Base-by-base conservation (phyloP, 2,888 invertebrate species). In the Ommatoiulus sabulosus region DNA sequence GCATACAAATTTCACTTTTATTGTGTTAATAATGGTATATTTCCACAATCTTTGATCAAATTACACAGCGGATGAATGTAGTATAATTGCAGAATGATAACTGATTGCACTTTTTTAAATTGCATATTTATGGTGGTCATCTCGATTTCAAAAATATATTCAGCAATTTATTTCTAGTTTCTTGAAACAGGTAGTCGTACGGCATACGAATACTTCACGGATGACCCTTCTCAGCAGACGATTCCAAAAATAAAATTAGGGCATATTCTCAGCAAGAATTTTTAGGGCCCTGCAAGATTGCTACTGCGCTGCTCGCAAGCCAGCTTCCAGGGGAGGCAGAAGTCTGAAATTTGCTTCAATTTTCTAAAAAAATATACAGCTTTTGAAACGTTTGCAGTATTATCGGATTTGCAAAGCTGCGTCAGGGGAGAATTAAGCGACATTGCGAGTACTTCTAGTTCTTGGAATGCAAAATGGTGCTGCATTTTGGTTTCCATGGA, bases 151-250 rank as follows among this genome's bases (percentile, higher is more conserved):
- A 35, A 35, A 35, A 35, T 35, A 35, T 35, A 35, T 35, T 35
- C 35, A 35, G 35, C 35, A 35, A 35, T 35, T 35, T 35, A 17
- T 57, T 57, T 57, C n/a, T n/a, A n/a, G 46, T n/a, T 15, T 20
- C 24, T n/a, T 24, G n/a, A 24, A 35, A 24, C 72, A 72, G 8
- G 72, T 24, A n/a, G 6, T 24, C 57, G 3, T 3, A 8, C 6
- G 10, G 24, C 3, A 20, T 72, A 1, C 17, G 24, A 24, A 72
- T 10, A 72, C 24, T 72, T 72, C 72, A 24, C 2, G 72, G 24
- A 72, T 10, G 24, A 72, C 24, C 72, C 72, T 72, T 72, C n/a
- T 72, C 24, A 72, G 72, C 72, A 72, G 72, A 72, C 72, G 72
- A 72, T 72, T 72, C 72, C 72, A 72, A 72, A 72, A 24, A 35